Base-by-base conservation (phyloP, 2,888 invertebrate genomes). In the Drosophila neotestacea region DNA sequence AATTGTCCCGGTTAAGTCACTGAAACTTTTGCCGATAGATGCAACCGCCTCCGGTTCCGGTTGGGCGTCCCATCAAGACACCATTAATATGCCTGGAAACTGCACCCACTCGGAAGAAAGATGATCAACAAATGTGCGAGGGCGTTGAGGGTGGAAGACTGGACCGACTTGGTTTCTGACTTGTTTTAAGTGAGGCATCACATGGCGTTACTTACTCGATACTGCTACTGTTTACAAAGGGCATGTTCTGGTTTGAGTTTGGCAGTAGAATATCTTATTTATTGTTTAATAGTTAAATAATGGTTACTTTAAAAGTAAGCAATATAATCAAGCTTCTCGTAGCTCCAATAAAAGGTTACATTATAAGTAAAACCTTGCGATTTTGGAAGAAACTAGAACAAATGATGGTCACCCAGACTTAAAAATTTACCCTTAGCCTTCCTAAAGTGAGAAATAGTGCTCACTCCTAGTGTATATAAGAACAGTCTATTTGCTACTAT, bases 1-100 rank as follows among this genome's bases (percentile, higher is more conserved):
- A 84, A 84, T 84, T 83, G 46, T 54, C 58, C 11, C 13, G 72
- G 62, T 47, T 54, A 59, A 85, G 61, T 39, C 65, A 52, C 60
- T 61, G 52, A 65, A 69, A 69, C 55, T 70, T 70, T 71, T 41
- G 48, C 62, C 59, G 41, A 67, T 65, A 69, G 65, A 67, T 77
- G 61, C 73, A 58, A 44, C 51, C 27, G 59, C 67, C 42, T 41
- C 27, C 56, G 9, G 22, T 22, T 22, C 22, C 22, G 3, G 22
- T 6, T 28, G n/a, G 55, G 0, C 6, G 41, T 41, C 11, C 47
- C 59, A 72, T 67, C 71, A 70, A 73, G 68, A 55, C 50, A 69
- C 63, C 75, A 77, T 77, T 82, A 75, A 79, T 81, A 70, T 72
- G 75, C 71, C 63, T 42, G 27, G 32, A n/a, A 54, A 48, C 48